phyloP scores from a whole-genome alignment of 2,888 invertebrate genomes.

The Cephus pulcher region DNA sequence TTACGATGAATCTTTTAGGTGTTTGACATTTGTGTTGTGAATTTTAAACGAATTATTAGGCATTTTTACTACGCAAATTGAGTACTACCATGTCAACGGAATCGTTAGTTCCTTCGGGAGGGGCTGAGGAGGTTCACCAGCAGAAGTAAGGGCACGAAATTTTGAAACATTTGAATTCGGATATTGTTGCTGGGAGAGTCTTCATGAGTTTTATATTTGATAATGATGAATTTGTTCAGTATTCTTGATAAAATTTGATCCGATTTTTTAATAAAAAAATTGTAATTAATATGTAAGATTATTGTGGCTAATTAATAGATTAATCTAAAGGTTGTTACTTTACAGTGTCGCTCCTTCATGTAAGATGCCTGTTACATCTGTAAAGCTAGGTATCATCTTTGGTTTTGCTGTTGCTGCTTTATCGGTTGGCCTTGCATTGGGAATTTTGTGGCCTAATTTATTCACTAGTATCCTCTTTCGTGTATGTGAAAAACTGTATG shows the following conservation, averaged over 20 bases:
- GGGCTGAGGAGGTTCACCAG: slow-evolving; percentile 14
- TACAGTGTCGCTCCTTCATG: slow-evolving; percentile 30
- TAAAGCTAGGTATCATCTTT: slow-evolving; percentile 37
- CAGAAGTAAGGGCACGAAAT: neutral
- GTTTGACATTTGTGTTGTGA: no score
- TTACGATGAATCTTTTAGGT: no score
- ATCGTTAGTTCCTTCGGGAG: slow-evolving; percentile 22
- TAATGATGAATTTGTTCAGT: no score
- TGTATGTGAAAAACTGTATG: slow-evolving; percentile 27
- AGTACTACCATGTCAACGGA: slow-evolving; percentile 22
- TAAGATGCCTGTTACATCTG: slow-evolving; percentile 41
- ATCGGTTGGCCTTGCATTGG: slow-evolving; percentile 43
- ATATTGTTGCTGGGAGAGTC: no score
- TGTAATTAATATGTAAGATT: no score
- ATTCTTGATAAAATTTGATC: no score
- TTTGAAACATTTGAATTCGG: no score
- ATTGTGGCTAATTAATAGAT: no score
- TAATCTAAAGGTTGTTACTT: slow-evolving; percentile 10
- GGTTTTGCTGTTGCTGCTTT: slow-evolving; percentile 40
- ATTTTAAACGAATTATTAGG: no score
- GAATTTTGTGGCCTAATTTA: slow-evolving; percentile 49
- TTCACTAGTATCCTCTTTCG: slow-evolving; percentile 36
- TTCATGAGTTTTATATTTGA: no score
- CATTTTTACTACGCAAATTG: no score
- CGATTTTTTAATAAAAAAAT: no score